Percentiles rank a stretch among this genome's conserved stretches.
Evolutionary conservation across 2,888 invertebrate species (phyloP).

Genomic region (Ophion obscuratus): DNA sequence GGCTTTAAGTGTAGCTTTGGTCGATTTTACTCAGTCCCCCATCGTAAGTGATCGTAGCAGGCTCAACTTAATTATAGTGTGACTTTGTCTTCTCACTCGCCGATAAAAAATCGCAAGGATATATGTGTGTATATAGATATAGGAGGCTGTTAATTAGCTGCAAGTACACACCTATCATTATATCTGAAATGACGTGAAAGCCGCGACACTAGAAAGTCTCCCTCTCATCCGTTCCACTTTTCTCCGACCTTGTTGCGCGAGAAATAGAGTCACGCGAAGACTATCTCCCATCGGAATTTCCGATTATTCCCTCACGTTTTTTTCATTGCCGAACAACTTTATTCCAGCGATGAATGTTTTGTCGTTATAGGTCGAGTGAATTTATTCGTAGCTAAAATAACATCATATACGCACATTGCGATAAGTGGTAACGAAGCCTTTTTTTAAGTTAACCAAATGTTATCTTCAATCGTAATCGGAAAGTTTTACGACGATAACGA

Average conservation of each 20-base stretch:
- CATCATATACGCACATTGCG: no score
- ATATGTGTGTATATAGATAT: background rate
- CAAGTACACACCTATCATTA: conserved; percentile 38
- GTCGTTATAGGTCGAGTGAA: no score
- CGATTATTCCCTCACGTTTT: background rate
- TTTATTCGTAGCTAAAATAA: no score
- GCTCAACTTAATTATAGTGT: conserved; percentile 25
- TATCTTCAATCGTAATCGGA: no score
- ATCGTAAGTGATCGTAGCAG: background rate
- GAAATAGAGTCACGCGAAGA: conserved; percentile 27
- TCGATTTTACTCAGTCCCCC: background rate
- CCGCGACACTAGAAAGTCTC: conserved; percentile 52
- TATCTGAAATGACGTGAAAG: conserved; percentile 54
- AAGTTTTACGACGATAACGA: no score
- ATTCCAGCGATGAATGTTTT: background rate
- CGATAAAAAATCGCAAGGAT: conserved; percentile 18
- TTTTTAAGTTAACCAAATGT: no score
- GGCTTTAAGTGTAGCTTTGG: no score
- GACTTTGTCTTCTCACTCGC: conserved; percentile 10
- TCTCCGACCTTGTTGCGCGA: conserved; percentile 60
- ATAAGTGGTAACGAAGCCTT: no score
- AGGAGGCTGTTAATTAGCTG: conserved; percentile 45
- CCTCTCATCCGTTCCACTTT: conserved; percentile 52
- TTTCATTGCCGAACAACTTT: background rate
- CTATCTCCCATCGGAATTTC: conserved; percentile 6